Base-by-base conservation (phyloP, 2,888 invertebrate species). In the Aphrophora alni region DNA sequence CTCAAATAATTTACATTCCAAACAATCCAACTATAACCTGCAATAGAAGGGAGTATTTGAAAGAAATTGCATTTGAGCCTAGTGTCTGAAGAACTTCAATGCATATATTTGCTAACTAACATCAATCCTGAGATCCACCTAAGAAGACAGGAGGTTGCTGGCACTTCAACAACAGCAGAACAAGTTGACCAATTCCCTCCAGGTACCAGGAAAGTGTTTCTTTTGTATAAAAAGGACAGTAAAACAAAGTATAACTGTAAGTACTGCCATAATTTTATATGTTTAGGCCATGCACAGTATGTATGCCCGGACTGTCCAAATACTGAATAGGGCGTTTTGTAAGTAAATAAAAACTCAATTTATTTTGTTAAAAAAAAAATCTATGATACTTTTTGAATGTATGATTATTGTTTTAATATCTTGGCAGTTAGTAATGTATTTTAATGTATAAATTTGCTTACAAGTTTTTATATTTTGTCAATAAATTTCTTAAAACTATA, bases 371-470 rank as follows among this genome's bases (percentile, higher is more conserved):
- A 68, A 68, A 68, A 68, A 24, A 24, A 68, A 68, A 12, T 68
- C 4, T 68, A 68, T 68, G 68, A 4, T 68, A 68, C 68, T 68
- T 68, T 68, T 68, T 68, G 3, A 68, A 68, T 68, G 68, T 68
- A 68, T 68, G 10, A 68, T 24, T 68, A 12, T 68, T 68, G 68
- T 68, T 68, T 68, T n/a, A 68, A 68, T 21, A 68, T 68, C 14
- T 10, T 68, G n/a, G 68, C 21, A 21, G 24, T 24, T 68, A 21
- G 24, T n/a, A 21, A 86, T 25, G 85, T 86, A 7, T 26, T 28
- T 72, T 72, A 7, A 72, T 27, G 3, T 72, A 72, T 4, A 72
- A 28, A 28, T 8, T 7, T 72, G 72, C 5, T 8, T 24, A n/a
- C 21, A 72, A 72, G 4, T 25, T 72, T 27, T 72, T 72, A 72